Percentiles rank a stretch among this genome's conserved stretches.
These are phyloP conservation scores for Phallusia fumigata DNA, from an alignment of 23 tunicate genomes.

Conservation along the genomic window DNA sequence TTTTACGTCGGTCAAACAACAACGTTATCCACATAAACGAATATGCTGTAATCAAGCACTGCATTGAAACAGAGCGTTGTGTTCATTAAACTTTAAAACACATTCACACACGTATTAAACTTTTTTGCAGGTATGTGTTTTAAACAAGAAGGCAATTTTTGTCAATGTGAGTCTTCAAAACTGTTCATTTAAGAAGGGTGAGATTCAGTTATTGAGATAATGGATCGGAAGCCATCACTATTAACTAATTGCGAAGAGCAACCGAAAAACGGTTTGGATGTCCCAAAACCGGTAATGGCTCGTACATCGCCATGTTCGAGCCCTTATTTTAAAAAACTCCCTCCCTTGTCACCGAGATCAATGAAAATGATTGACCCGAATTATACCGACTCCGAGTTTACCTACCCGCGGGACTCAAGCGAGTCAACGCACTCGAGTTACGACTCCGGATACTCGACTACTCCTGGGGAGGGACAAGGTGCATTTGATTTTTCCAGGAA, in stretches of 20 bases:
- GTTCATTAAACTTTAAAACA: no score
- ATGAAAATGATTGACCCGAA: slow-evolving; percentile 34
- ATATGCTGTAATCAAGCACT: no score
- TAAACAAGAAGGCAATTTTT: no score
- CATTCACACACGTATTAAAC: no score
- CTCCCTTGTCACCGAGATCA: slow-evolving; percentile 51
- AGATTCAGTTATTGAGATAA: no score
- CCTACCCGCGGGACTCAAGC: slow-evolving; percentile 19
- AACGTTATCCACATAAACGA: no score
- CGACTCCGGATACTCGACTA: slow-evolving; percentile 40
- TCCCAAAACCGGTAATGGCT: neutral
- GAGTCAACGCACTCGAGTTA: slow-evolving; percentile 27
- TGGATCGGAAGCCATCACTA: no score
- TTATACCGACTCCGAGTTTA: neutral
- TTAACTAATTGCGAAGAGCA: neutral
- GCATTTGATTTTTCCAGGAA: slow-evolving; percentile 37
- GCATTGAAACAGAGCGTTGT: no score
- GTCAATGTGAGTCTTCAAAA: no score
- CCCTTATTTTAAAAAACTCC: slow-evolving; percentile 48
- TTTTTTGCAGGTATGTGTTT: no score
- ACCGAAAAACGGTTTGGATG: neutral
- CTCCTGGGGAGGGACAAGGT: slow-evolving; percentile 5
- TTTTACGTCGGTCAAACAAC: no score
- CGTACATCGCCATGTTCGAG: slow-evolving; percentile 37
- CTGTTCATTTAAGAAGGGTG: no score